phyloP scores from a whole-genome alignment of 2,888 invertebrate genomes.

The Napeogenes inachia region DNA sequence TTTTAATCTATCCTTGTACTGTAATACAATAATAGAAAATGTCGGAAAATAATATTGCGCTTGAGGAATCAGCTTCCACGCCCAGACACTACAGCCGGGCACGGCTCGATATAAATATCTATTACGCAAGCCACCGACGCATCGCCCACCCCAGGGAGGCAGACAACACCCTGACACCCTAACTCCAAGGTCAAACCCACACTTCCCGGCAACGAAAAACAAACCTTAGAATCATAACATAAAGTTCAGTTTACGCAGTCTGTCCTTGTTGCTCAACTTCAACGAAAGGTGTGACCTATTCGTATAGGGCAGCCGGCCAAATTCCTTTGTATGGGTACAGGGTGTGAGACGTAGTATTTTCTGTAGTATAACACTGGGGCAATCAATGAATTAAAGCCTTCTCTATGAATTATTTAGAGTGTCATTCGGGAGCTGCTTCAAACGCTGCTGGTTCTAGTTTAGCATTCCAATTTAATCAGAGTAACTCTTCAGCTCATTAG shows the following conservation, averaged over 20 bases:
- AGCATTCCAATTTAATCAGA: too few species aligned
- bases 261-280: conserved; percentile 16
- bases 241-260: conserved; percentile 35
- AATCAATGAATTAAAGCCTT: conserved; percentile 64
- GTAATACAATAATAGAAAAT: conserved; percentile 7
- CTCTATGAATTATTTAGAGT: conserved; percentile 59
- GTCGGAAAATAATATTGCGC: conserved; percentile 6
- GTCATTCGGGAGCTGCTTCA: conserved; percentile 35
- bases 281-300: conserved; percentile 27
- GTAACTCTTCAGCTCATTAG: too few species aligned
- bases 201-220: conserved; percentile 33
- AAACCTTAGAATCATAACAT: conserved; percentile 30
- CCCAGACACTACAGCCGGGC: conserved; percentile 22
- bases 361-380: conserved; percentile 39
- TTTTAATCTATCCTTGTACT: too few species aligned
- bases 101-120: conserved; percentile 59
- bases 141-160: conserved; percentile 43
- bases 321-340: conserved; percentile 35
- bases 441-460: conserved; percentile 32
- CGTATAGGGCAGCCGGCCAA: conserved; percentile 35
- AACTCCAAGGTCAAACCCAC: conserved; percentile 63
- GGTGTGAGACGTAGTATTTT: conserved; percentile 41
- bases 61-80: conserved; percentile 11
- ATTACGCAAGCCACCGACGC: conserved; percentile 66
- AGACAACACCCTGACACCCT: conserved; percentile 55